Conservation (phyloP, 2,113 vertebrate genomes). For the Catharus minimus region DNA sequence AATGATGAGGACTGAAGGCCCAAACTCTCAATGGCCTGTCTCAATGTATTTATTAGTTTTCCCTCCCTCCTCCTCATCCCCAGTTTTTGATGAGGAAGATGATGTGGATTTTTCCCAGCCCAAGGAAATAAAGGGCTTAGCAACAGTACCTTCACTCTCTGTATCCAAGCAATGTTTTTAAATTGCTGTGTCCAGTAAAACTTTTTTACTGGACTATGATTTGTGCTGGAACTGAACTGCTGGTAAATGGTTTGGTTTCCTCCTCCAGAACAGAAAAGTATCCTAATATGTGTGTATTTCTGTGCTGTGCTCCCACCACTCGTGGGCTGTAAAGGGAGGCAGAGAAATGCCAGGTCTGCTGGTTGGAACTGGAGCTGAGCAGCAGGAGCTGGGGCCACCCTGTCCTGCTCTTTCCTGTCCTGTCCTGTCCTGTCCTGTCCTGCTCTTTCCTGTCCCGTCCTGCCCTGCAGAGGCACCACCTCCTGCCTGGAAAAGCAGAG, state of each 20-base stretch:
- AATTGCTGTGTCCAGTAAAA: slow-evolving; percentile 21
- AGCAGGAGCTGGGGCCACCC: neutral
- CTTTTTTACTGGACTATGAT: slow-evolving; percentile 22
- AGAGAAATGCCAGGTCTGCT: neutral
- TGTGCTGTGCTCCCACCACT: neutral
- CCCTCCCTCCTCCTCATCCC: neutral
- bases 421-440: neutral
- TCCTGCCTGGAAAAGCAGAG: neutral
- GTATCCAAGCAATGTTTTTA: neutral
- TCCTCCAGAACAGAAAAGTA: neutral
- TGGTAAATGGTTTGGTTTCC: slow-evolving; percentile 2
- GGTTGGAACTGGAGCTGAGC: neutral
- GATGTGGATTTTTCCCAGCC: neutral
- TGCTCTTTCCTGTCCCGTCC: neutral
- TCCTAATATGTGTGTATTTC: neutral
- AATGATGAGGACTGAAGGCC: neutral
- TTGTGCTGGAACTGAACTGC: neutral
- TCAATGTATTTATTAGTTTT: slow-evolving; percentile 12
- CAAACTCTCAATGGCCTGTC: neutral
- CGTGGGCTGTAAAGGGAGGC: neutral
- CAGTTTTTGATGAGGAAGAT: slow-evolving; percentile 3
- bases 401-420: neutral
- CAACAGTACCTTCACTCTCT: neutral
- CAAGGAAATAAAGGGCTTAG: slow-evolving; percentile 1
- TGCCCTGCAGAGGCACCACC: neutral